Percentiles rank a stretch among this genome's conserved stretches.
phyloP scores from a whole-genome alignment of 2,888 invertebrate genomes.

The Fissipunctia ypsillon region DNA sequence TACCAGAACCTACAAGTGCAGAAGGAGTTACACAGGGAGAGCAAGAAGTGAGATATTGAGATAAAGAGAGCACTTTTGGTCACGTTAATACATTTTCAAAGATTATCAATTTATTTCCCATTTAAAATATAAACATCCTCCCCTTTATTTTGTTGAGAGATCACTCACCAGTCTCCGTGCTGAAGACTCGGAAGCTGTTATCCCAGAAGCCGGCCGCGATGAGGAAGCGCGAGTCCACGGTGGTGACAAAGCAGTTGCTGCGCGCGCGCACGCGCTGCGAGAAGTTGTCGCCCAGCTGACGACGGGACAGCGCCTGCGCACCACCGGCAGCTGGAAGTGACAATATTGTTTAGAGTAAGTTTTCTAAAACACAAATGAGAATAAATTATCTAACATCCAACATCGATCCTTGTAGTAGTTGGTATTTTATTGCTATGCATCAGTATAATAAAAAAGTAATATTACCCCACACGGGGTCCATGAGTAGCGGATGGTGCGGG shows the following conservation, averaged over 20 bases:
- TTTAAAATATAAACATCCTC: not conserved
- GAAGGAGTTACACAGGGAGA: not conserved
- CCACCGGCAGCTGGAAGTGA: slow-evolving; percentile 92
- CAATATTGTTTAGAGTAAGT: not conserved
- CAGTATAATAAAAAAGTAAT: not conserved
- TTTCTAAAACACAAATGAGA: not conserved
- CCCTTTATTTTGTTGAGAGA: not conserved
- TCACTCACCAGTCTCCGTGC: slow-evolving; percentile 96
- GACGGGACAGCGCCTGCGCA: slow-evolving; percentile 93
- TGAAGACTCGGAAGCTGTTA: slow-evolving; percentile 99
- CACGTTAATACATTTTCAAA: not conserved
- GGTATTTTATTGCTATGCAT: not conserved
- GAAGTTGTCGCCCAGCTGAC: slow-evolving; percentile 99
- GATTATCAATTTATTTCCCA: not conserved
- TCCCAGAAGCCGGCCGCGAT: slow-evolving; percentile 99
- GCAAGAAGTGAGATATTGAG: not conserved
- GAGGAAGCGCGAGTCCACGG: slow-evolving; percentile 98
- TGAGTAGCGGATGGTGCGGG: slow-evolving; percentile 94
- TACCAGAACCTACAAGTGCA: not conserved
- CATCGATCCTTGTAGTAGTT: not conserved
- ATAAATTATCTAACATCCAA: not conserved
- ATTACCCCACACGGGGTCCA: slow-evolving; percentile 98
- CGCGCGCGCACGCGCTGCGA: slow-evolving; percentile 98
- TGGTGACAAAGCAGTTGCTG: slow-evolving; percentile 99
- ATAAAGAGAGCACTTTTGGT: not conserved